Evolutionary conservation across 2,797 vertebrate species (phyloP).

Genomic region (Lemur catta): DNA sequence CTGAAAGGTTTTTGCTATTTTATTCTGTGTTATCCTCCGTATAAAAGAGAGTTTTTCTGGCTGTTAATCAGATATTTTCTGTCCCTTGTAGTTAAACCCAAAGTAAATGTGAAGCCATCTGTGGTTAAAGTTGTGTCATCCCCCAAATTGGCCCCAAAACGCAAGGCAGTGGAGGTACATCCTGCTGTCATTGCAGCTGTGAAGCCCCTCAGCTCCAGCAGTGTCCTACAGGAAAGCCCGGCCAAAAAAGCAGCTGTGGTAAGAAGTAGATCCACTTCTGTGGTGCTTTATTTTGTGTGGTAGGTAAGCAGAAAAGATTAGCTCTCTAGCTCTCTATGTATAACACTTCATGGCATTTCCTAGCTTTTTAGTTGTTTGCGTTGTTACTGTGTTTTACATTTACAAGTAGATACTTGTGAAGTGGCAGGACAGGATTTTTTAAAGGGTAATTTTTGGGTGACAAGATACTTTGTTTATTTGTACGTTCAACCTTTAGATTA

Average conservation of each 20-base stretch:
- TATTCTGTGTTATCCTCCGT: background rate
- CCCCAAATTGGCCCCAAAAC: slow-evolving; percentile 87
- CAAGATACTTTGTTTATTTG: background rate
- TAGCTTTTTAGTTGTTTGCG: background rate
- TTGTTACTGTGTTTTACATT: background rate
- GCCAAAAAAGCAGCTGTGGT: slow-evolving; percentile 83
- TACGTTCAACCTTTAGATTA: background rate
- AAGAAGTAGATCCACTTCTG: background rate
- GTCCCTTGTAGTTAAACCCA: slow-evolving; percentile 89
- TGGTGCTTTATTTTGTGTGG: background rate
- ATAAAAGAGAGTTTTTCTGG: background rate
- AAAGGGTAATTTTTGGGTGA: background rate
- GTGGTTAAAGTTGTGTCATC: slow-evolving; percentile 86
- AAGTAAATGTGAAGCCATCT: slow-evolving; percentile 91
- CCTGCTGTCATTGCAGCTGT: slow-evolving; percentile 91
- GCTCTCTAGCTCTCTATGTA: fast-evolving
- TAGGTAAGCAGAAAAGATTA: background rate
- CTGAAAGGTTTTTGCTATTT: background rate
- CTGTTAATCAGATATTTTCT: slow-evolving; percentile 35
- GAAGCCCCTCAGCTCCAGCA: slow-evolving; percentile 87
- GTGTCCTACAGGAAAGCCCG: slow-evolving; percentile 65
- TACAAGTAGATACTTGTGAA: background rate
- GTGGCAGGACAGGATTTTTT: background rate
- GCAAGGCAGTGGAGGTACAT: slow-evolving; percentile 82
- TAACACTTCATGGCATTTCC: background rate